Evolutionary conservation across 2,888 invertebrate genomes (phyloP), one percentile per base, ranked within the genome.

Genomic region (Volucella bombylans): DNA sequence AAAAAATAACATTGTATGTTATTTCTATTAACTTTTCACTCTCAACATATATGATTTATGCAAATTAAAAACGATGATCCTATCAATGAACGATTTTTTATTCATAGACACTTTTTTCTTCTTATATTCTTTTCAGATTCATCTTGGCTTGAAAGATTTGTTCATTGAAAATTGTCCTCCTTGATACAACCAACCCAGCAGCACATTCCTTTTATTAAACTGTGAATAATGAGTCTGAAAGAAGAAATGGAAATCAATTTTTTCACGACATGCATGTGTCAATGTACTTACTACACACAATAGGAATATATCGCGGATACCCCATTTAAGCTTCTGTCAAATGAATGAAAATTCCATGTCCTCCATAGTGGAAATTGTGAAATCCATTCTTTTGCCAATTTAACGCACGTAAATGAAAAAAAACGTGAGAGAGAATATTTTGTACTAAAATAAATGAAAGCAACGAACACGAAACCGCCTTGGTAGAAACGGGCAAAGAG

Each of bases 131-230:
- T 77, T 85, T 68, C 76, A 85, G 81, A 39, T 77, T 80, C 80
- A 80, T 76, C 71, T 72, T 71, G 76, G 68, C 76, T 72, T 81
- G 65, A 68, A 81, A 57, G 72, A 81, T 72, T 85, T 81, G 71
- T 77, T 85, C 64, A 72, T 85, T 77, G 71, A 72, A 81, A 81
- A 71, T 71, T 68, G 55, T 52, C 57, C 61, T 69, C 31, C 64
- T 65, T 65, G 49, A 59, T 49, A 67, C 50, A 76, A 54, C 62
- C 41, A 52, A 50, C 41, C 57, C 43, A 65, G 47, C 47, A 23
- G 18, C 38, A 52, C 41, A 74, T 74, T 57, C 49, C 38, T 74
- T 74, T 69, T 57, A 80, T 77, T 76, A 67, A 52, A 57, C 0
- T 62, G 65, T 50, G 52, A 69, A 83, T 65, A 83, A 79, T 68